These are phyloP conservation scores for Patiria miniata DNA, from an alignment of 35 echinoderm and acorn worm species.

Conservation along the genomic window DNA sequence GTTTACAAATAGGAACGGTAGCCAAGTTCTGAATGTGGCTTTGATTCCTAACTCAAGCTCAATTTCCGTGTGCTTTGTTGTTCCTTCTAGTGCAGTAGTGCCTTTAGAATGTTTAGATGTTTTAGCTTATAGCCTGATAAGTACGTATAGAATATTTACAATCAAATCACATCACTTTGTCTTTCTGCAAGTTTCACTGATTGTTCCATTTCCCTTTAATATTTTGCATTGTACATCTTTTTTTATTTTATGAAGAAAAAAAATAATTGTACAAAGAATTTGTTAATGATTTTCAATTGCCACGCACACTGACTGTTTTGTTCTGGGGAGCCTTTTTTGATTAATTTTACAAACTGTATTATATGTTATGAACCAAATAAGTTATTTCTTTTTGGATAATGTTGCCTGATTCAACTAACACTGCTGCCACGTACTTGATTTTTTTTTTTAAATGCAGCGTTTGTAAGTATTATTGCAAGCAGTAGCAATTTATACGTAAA, in stretches of 20 bases:
- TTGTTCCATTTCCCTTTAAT: neutral
- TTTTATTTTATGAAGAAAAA: neutral
- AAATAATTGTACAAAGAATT: neutral
- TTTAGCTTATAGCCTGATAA: neutral
- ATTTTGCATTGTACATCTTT: neutral
- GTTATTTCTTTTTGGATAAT: neutral
- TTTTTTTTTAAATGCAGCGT: neutral
- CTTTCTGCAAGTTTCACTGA: neutral
- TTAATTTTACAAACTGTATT: no score
- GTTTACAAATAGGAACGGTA: neutral
- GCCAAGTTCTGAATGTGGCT: neutral
- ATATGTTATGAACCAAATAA: neutral
- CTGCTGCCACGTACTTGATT: neutral
- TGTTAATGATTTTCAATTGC: slow-evolving; percentile 12
- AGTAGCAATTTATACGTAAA: neutral
- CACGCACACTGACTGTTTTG: neutral
- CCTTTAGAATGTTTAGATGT: neutral
- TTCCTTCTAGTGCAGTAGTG: neutral
- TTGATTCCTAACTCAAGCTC: neutral
- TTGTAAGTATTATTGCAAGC: neutral
- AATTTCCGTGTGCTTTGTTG: neutral
- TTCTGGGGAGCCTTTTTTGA: neutral
- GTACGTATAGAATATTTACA: neutral
- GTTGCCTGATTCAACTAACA: neutral
- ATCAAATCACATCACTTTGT: neutral